Percentiles rank a stretch among this genome's conserved stretches.
Evolutionary conservation across 2,113 vertebrate species (phyloP).

Genomic region (Tenrec ecaudatus): DNA sequence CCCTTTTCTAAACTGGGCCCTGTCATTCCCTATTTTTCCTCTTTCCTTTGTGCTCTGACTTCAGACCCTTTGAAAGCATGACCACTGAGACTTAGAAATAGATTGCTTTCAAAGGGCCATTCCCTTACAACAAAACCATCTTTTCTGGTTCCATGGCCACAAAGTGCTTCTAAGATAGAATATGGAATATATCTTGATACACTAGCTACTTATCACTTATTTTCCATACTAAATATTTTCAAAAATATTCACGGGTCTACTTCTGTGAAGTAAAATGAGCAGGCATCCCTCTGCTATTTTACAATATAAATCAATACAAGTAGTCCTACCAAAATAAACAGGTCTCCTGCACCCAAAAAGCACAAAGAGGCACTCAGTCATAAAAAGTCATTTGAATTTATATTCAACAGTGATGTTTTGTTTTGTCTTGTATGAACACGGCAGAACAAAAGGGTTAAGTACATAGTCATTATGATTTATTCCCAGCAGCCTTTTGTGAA

Average conservation of each 20-base stretch:
- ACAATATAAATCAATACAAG: constrained; percentile 55
- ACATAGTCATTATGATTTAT: neutral
- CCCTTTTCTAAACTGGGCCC: constrained; percentile 58
- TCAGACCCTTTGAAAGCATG: neutral
- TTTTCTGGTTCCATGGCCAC: constrained; percentile 43
- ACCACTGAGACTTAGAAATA: constrained; percentile 47
- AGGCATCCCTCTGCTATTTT: constrained; percentile 58
- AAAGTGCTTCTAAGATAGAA: constrained; percentile 27
- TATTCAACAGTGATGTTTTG: constrained; percentile 18
- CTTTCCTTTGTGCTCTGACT: constrained; percentile 48
- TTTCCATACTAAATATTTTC: constrained; percentile 55
- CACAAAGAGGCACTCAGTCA: constrained; percentile 57
- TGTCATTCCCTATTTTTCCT: constrained; percentile 47
- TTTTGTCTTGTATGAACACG: constrained; percentile 10
- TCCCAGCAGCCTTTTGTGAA: constrained; percentile 22
- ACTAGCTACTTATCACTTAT: constrained; percentile 45
- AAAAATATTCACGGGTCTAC: constrained; percentile 41
- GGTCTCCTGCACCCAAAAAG: constrained; percentile 41
- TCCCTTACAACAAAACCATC: constrained; percentile 53
- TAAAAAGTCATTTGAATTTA: constrained; percentile 41
- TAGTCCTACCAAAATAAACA: constrained; percentile 55
- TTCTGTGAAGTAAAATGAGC: constrained; percentile 60
- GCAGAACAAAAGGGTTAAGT: constrained; percentile 11
- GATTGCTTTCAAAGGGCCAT: constrained; percentile 59
- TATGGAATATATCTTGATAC: constrained; percentile 42